A percentile compares a stretch with the other conserved stretches of the same genome.
Conservation (phyloP, 1,140 invertebrate species). For the Idris sp. region DNA sequence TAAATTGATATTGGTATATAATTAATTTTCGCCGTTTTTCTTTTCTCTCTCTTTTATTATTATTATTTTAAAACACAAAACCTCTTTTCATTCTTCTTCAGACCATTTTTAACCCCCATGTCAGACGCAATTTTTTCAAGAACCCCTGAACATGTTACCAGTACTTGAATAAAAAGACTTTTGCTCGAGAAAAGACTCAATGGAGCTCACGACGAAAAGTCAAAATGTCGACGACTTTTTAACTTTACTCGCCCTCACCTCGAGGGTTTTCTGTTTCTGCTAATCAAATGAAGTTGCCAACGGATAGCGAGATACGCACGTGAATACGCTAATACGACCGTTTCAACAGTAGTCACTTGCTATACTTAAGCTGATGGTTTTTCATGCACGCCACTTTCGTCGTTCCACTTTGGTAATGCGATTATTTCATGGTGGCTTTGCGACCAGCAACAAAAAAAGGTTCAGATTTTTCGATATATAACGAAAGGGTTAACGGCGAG, state of each 20-base stretch:
- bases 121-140: constrained; percentile 44
- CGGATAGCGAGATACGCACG: constrained; percentile 41
- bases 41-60: too few species aligned
- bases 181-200: constrained; percentile 32
- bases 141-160: constrained; percentile 51
- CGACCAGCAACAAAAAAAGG: constrained; percentile 46
- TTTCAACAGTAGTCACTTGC: constrained; percentile 33
- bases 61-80: too few species aligned
- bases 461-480: too few species aligned
- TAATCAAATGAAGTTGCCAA: constrained; percentile 63
- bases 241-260: constrained; percentile 23
- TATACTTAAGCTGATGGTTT: constrained; percentile 11
- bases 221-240: constrained; percentile 46
- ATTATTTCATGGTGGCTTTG: constrained; percentile 69
- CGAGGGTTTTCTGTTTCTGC: constrained; percentile 53
- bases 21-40: too few species aligned
- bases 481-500: too few species aligned
- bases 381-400: constrained; percentile 51
- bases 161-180: constrained; percentile 51
- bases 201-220: constrained; percentile 42
- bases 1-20: too few species aligned
- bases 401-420: constrained; percentile 59
- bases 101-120: constrained; percentile 22
- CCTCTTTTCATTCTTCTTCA: too few species aligned
- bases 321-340: constrained; percentile 51